Conservation (phyloP, 2,888 invertebrate genomes). For the Anorthoa munda region DNA sequence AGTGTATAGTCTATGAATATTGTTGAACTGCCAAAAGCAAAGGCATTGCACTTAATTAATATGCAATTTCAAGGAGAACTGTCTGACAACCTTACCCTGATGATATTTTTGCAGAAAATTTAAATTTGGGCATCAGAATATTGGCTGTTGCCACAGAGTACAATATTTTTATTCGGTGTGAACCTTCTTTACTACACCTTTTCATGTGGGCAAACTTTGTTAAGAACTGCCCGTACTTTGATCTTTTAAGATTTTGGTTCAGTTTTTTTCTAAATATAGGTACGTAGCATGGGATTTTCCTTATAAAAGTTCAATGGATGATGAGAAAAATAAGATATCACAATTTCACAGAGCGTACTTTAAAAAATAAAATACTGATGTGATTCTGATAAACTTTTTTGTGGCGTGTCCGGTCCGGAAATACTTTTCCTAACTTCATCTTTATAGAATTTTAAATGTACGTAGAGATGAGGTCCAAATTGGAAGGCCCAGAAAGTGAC, state of each 20-base stretch:
- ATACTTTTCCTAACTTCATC: neutral
- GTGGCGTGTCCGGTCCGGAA: neutral
- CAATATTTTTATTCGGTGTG: constrained; percentile 1
- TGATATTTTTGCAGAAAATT: neutral
- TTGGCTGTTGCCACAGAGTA: neutral
- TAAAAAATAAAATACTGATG: neutral
- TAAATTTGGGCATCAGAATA: neutral
- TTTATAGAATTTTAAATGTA: neutral
- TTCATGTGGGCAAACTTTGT: constrained; percentile 1
- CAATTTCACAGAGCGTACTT: neutral
- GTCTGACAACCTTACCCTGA: too few species aligned
- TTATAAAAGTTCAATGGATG: neutral
- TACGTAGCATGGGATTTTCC: constrained; percentile 19
- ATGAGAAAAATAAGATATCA: neutral
- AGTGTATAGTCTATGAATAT: too few species aligned
- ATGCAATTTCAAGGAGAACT: neutral
- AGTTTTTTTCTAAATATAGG: constrained; percentile 35
- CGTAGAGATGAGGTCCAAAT: too few species aligned
- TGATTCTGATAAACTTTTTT: neutral
- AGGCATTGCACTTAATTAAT: too few species aligned
- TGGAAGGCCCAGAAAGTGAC: too few species aligned
- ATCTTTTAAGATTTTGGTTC: constrained; percentile 38
- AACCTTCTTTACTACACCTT: constrained; percentile 8
- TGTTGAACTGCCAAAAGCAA: too few species aligned
- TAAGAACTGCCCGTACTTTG: constrained; percentile 22